Base-by-base conservation (phyloP, 2,888 invertebrate genomes). In the Trissolcus brochymenae region DNA sequence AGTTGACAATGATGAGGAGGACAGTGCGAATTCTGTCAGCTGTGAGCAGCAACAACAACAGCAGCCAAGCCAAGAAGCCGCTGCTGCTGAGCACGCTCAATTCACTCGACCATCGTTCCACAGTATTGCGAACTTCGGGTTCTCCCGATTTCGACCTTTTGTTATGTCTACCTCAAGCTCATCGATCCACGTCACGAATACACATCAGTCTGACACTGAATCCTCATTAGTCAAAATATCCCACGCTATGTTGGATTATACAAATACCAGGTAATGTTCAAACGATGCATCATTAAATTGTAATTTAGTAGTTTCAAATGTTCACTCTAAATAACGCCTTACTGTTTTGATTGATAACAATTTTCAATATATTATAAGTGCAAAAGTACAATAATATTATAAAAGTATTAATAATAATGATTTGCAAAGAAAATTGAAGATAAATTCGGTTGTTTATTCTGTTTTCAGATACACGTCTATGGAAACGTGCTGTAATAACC, bases 61-160 rank as follows among this genome's bases (percentile, higher is more conserved):
- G 1, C 85, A 85, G 71, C 84, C 86, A 77, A 86, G 86, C 0
- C 84, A 88, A 43, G 82, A 84, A 9, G 81, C 80, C 21, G 80
- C 81, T 14, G 83, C 82, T 19, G 67, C 82, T 1, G 84, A 84
- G 54, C 85, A 88, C 13, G 82, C 81, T 21, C 83, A 82, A 66
- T 87, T 83, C 60, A 81, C 83, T 25, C 84, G 83, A 76, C 86
- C 85, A 82, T 85, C 87, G 57, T 89, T 88, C 72, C 85, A 86
- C 16, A 85, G 87, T 78, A 85, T 89, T 68, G 81, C 87, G 9
- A 87, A 86, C 74, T 87, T 86, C 40, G 87, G 88, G 21, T 89
- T 88, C 64, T 84, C 89, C 9, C 83, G 88, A 60, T 89, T 89
- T 78, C 86, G 86, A 17, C 84, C 87, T 0, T 88, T 88, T 68